A percentile compares a stretch with the other conserved stretches of the same genome.
Evolutionary conservation across 2,113 vertebrate species (phyloP).

Genomic region (Drymodes brunneopygia): DNA sequence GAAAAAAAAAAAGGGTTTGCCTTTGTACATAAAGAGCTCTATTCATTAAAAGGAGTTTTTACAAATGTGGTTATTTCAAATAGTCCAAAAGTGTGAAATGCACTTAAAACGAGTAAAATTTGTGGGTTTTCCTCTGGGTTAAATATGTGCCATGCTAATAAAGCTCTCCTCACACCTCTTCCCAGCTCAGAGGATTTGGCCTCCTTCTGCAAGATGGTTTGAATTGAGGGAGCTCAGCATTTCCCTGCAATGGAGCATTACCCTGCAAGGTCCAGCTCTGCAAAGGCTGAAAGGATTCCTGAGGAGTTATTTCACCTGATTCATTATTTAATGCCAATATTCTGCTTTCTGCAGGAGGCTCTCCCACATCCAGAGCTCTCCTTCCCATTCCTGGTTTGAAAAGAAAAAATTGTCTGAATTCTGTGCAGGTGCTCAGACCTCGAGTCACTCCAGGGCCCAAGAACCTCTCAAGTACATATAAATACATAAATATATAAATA

Average conservation of each 20-base stretch:
- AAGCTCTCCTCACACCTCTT: constrained; percentile 51
- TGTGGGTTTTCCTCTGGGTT: constrained; percentile 46
- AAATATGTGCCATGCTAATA: constrained; percentile 46
- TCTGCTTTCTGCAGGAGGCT: neutral
- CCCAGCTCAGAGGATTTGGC: neutral
- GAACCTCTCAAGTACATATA: neutral
- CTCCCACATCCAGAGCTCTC: neutral
- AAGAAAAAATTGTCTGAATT: neutral
- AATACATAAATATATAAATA: too few species aligned
- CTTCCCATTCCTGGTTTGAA: neutral
- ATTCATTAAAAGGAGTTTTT: constrained; percentile 58
- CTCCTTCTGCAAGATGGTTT: constrained; percentile 35
- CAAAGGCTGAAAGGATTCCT: neutral
- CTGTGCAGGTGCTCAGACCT: neutral
- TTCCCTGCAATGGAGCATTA: neutral
- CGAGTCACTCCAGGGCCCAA: fast-evolving
- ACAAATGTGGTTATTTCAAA: constrained; percentile 57
- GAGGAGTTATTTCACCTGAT: too few species aligned
- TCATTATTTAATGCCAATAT: fast-evolving
- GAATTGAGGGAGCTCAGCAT: constrained; percentile 17
- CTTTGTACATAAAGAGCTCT: constrained; percentile 60
- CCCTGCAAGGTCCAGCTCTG: neutral
- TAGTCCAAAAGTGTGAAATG: constrained; percentile 49
- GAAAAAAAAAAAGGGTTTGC: neutral
- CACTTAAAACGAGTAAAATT: constrained; percentile 52